A percentile compares a stretch with the other conserved stretches of the same genome.
Evolutionary conservation across 2,113 vertebrate genomes (phyloP).

Genomic region (Genyomyrus donnyi): DNA sequence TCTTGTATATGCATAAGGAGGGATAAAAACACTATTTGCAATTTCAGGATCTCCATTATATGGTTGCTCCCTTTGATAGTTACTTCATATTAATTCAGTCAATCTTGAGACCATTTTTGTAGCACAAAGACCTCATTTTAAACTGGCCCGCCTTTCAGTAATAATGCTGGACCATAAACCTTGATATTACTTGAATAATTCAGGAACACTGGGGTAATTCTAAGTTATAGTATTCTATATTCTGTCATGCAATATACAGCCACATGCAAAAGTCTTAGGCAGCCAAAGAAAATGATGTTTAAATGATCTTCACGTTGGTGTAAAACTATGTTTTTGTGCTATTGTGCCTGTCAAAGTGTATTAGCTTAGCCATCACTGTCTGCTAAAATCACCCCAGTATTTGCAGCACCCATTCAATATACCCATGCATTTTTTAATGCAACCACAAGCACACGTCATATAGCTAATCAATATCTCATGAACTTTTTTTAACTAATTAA

Average conservation of each 20-base stretch:
- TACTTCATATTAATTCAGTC: background rate
- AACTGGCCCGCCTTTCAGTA: background rate
- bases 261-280: background rate
- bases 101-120: background rate
- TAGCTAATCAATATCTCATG: background rate
- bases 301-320: background rate
- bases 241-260: background rate
- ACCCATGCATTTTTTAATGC: background rate
- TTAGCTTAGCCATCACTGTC: background rate
- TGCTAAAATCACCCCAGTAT: background rate
- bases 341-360: background rate
- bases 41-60: background rate
- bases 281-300: background rate
- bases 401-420: background rate
- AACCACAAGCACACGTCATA: background rate
- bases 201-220: background rate
- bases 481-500: background rate
- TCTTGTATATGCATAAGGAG: background rate
- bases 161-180: background rate
- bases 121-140: background rate
- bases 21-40: background rate
- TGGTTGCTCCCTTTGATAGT: background rate
- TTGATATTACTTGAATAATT: background rate
- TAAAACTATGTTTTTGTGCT: background rate
- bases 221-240: background rate